phyloP scores from a whole-genome alignment of 2,113 vertebrate genomes.

The Carlito syrichta region DNA sequence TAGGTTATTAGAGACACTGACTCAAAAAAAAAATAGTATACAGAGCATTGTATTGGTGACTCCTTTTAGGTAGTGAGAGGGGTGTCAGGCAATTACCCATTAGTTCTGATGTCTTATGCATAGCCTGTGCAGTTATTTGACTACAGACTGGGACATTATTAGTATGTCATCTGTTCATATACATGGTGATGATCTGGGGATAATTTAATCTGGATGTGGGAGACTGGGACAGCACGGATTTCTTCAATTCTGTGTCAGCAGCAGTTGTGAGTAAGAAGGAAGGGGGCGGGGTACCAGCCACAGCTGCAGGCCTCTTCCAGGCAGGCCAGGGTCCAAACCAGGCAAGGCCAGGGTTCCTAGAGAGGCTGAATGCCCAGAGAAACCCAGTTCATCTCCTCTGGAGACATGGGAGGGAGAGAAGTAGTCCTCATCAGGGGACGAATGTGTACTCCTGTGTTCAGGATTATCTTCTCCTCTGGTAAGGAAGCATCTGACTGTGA shows the following conservation, averaged over 20 bases:
- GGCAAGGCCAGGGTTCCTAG: neutral
- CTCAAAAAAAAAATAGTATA: neutral
- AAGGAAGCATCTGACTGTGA: neutral
- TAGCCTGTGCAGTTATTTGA: neutral
- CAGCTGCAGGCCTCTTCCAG: neutral
- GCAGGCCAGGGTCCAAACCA: neutral
- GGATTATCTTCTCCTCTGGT: neutral
- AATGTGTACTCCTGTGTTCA: neutral
- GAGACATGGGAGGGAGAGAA: neutral
- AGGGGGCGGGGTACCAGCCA: neutral
- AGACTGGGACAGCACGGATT: neutral
- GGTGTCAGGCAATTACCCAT: neutral
- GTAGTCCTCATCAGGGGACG: neutral
- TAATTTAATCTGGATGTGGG: neutral
- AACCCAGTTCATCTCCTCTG: neutral
- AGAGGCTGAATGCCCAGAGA: neutral
- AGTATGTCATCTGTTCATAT: neutral
- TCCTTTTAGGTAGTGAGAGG: neutral
- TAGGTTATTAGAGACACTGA: neutral
- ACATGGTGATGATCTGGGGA: neutral
- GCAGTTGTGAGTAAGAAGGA: neutral
- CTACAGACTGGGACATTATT: neutral
- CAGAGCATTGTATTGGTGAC: neutral
- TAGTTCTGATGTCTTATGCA: neutral
- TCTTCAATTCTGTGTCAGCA: conserved; percentile 10